Percentiles rank a stretch among this genome's conserved stretches.
Evolutionary conservation across 2,113 vertebrate genomes (phyloP).

Genomic region (Raphicerus campestris): DNA sequence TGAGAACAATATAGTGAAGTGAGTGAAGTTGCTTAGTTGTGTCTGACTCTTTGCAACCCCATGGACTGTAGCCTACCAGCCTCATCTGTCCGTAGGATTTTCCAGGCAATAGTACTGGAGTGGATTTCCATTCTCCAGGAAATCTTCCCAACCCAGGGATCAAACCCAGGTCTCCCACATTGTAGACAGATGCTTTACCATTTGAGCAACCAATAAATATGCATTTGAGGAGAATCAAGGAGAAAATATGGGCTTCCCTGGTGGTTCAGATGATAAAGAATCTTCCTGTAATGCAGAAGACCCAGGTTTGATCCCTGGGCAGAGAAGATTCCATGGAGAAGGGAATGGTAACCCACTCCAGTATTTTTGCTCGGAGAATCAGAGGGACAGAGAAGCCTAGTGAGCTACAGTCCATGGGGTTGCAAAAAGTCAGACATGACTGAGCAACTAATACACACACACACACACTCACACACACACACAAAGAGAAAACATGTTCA

Average conservation of each 20-base stretch:
- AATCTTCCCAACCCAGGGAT: too few species aligned
- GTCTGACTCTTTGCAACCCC: too few species aligned
- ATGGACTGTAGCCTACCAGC: too few species aligned
- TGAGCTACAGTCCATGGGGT: background rate
- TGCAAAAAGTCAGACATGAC: background rate
- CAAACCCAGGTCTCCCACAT: rapidly evolving
- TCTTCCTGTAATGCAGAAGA: background rate
- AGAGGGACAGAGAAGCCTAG: background rate
- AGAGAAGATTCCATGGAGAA: background rate
- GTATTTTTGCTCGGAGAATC: background rate
- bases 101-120: too few species aligned
- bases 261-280: background rate
- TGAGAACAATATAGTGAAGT: background rate
- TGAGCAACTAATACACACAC: background rate
- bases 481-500: background rate
- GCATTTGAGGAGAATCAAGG: background rate
- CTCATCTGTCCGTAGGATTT: too few species aligned
- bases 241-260: background rate
- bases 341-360: background rate
- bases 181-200: too few species aligned
- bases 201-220: background rate
- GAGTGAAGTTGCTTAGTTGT: too few species aligned
- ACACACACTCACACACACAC: background rate
- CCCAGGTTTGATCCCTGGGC: background rate
- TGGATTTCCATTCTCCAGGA: too few species aligned